A percentile compares a stretch with the other conserved stretches of the same genome.
phyloP scores from a whole-genome alignment of 2,113 vertebrate species.

The Tragulus kanchil region DNA sequence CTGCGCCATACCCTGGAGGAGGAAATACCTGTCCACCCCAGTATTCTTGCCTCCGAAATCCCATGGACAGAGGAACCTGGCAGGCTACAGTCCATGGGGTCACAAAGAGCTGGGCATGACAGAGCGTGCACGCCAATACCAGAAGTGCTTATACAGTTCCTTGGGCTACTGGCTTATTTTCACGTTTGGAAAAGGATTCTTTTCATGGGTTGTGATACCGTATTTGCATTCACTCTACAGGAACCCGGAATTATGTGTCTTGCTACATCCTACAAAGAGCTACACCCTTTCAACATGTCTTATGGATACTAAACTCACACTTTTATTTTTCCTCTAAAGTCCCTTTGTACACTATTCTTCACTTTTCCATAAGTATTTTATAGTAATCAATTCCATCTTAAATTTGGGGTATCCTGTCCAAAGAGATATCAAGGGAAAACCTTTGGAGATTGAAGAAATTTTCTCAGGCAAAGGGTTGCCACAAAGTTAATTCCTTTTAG shows the following conservation, averaged over 20 bases:
- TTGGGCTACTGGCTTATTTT: neutral
- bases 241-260: neutral
- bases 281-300: neutral
- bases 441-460: neutral
- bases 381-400: neutral
- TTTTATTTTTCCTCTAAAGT: neutral
- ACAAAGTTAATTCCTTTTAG: constrained; percentile 31
- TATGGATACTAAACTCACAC: neutral
- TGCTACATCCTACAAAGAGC: neutral
- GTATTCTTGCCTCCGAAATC: neutral
- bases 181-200: neutral
- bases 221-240: neutral
- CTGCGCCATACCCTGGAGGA: neutral
- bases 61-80: neutral
- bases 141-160: neutral
- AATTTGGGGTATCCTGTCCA: neutral
- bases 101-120: neutral
- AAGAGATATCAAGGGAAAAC: neutral
- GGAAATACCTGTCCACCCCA: neutral
- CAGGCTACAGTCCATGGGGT: neutral
- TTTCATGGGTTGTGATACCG: no score
- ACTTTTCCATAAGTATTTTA: neutral
- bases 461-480: constrained; percentile 36
- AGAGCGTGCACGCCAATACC: neutral
- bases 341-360: neutral